A percentile compares a stretch with the other conserved stretches of the same genome.
phyloP scores from a whole-genome alignment of 2,888 invertebrate genomes.

The Mesochorus sp. region DNA sequence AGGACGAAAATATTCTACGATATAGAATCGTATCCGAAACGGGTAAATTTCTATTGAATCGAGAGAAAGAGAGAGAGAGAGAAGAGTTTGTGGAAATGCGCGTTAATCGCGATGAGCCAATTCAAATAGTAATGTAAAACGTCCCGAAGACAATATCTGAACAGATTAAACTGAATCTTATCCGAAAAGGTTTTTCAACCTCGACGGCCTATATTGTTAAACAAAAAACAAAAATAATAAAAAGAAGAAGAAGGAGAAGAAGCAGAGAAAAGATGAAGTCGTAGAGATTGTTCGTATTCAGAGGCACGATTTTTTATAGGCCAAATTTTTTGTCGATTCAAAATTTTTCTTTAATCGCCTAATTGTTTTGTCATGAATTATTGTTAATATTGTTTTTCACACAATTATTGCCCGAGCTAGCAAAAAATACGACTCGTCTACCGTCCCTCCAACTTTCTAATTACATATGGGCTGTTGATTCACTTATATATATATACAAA shows the following conservation, averaged over 20 bases:
- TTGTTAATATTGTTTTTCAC: not conserved
- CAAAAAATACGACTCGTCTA: slow-evolving; percentile 43
- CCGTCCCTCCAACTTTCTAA: slow-evolving; percentile 50
- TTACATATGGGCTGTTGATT: slow-evolving; percentile 47
- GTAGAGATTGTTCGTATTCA: slow-evolving; percentile 31
- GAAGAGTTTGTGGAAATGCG: slow-evolving; percentile 4
- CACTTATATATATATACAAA: slow-evolving; percentile 26
- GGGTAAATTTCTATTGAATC: slow-evolving; percentile 27
- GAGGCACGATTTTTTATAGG: not conserved
- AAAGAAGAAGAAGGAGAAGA: not conserved
- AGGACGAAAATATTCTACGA: slow-evolving; percentile 13
- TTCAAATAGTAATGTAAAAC: slow-evolving; percentile 77
- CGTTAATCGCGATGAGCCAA: slow-evolving; percentile 69
- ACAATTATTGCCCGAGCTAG: not conserved
- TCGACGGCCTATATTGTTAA: slow-evolving; percentile 71
- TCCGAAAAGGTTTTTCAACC: slow-evolving; percentile 63
- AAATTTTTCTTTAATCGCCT: slow-evolving; percentile 10
- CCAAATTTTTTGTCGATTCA: not conserved
- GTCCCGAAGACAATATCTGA: slow-evolving; percentile 79
- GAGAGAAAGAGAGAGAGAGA: not conserved
- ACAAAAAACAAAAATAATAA: slow-evolving; percentile 29
- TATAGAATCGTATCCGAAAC: slow-evolving; percentile 11
- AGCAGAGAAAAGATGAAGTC: slow-evolving; percentile 9
- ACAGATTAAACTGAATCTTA: slow-evolving; percentile 65
- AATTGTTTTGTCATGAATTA: not conserved